Evolutionary conservation across 1,140 invertebrate species (phyloP).

Genomic region (Rhopalosiphum maidis): DNA sequence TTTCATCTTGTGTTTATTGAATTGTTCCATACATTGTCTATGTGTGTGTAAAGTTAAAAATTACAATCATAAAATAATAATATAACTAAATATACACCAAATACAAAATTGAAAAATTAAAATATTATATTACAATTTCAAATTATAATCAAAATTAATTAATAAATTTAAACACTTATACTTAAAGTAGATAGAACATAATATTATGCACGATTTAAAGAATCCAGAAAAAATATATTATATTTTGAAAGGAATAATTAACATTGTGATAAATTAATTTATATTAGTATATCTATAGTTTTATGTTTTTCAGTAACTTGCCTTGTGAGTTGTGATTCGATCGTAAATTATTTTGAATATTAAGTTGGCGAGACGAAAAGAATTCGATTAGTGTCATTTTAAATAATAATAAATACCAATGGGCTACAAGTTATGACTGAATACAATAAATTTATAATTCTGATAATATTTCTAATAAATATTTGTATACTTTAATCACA

Average conservation of each 20-base stretch:
- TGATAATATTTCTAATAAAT: neutral
- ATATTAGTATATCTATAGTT: neutral
- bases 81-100: neutral
- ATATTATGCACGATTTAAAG: neutral
- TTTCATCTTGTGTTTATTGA: neutral
- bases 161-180: neutral
- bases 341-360: neutral
- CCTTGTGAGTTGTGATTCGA: neutral
- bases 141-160: neutral
- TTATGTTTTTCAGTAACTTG: neutral
- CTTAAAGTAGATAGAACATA: neutral
- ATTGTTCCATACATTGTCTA: neutral
- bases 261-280: neutral
- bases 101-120: neutral
- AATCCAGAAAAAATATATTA: neutral
- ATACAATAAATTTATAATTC: neutral
- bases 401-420: slow-evolving; percentile 14
- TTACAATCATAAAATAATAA: neutral
- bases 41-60: neutral
- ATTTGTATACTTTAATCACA: neutral
- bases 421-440: neutral
- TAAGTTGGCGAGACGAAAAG: neutral
- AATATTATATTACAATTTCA: neutral
- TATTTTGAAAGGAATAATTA: neutral
- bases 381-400: neutral